Percentiles rank a stretch among this genome's conserved stretches.
Evolutionary conservation across 2,797 vertebrate species (phyloP).

Genomic region (Hoplostethus mediterraneus): DNA sequence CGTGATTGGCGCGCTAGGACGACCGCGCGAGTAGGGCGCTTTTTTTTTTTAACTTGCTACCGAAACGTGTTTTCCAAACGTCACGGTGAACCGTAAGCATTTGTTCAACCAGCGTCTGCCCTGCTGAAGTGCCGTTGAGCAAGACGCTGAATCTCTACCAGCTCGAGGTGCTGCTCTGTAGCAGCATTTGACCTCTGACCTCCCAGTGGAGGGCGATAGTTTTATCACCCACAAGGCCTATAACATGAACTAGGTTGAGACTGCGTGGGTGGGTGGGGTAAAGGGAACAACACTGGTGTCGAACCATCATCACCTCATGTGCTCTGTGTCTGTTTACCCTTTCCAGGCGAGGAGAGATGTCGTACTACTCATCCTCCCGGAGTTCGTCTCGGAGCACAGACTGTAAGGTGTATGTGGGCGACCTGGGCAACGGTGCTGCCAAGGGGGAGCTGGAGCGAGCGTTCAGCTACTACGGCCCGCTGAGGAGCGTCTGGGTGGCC

Average conservation of each 20-base stretch:
- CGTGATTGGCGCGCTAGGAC: slow-evolving; percentile 25
- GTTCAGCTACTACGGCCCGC: slow-evolving; percentile 84
- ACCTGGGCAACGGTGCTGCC: slow-evolving; percentile 83
- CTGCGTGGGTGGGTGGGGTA: too few relatives aligned
- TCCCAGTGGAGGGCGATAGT: too few relatives aligned
- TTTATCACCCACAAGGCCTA: too few relatives aligned
- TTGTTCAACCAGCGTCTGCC: too few relatives aligned
- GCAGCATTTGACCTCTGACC: too few relatives aligned
- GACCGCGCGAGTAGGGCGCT: not conserved
- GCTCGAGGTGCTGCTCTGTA: too few relatives aligned
- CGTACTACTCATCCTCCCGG: slow-evolving; percentile 81
- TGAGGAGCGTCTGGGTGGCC: slow-evolving; percentile 86
- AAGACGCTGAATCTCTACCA: too few relatives aligned
- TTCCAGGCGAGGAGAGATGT: slow-evolving; percentile 68
- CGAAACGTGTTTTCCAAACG: too few relatives aligned
- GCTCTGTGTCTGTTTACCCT: not conserved
- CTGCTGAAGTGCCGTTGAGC: too few relatives aligned
- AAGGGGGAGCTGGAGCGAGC: slow-evolving; percentile 85
- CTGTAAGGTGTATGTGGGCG: slow-evolving; percentile 86
- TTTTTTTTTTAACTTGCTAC: slow-evolving; percentile 13
- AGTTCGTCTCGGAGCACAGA: slow-evolving; percentile 82
- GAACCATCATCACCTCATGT: not conserved
- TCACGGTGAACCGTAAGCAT: too few relatives aligned
- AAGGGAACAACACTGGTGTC: too few relatives aligned
- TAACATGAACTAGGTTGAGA: too few relatives aligned